Evolutionary conservation across 2,888 invertebrate genomes (phyloP).

Genomic region (Lobophora halterata): DNA sequence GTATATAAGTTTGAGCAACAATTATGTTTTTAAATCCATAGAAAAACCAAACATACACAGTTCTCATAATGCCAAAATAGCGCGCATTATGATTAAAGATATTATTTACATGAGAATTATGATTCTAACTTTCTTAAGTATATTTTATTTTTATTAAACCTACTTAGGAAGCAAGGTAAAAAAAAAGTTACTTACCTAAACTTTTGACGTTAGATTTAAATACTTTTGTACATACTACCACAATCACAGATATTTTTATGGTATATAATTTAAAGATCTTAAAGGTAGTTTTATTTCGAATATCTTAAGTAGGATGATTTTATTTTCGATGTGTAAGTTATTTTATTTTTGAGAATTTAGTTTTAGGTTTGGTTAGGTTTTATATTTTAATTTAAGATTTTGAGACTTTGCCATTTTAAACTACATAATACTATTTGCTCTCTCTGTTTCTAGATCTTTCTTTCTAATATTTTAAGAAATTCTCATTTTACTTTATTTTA

Average conservation of each 20-base stretch:
- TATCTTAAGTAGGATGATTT: too few species aligned
- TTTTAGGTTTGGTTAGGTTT: conserved; percentile 19
- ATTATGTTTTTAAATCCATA: too few species aligned
- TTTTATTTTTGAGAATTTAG: conserved; percentile 24
- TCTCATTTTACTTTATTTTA: not conserved
- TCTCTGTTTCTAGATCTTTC: conserved; percentile 12
- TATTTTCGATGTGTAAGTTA: too few species aligned
- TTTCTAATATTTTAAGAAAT: not conserved
- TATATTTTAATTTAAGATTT: conserved; percentile 19
- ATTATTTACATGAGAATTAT: too few species aligned
- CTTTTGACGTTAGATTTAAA: conserved; percentile 15
- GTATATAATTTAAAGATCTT: conserved; percentile 21
- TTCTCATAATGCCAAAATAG: too few species aligned
- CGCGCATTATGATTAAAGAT: too few species aligned
- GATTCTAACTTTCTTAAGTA: too few species aligned
- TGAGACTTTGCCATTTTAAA: conserved; percentile 21
- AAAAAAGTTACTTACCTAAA: too few species aligned
- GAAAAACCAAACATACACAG: too few species aligned
- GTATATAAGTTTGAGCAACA: too few species aligned
- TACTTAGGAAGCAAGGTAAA: too few species aligned
- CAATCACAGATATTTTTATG: conserved; percentile 21
- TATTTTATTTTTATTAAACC: too few species aligned
- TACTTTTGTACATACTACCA: conserved; percentile 27
- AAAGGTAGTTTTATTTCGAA: conserved; percentile 25
- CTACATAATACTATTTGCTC: conserved; percentile 15